Evolutionary conservation across 92 coral and sea anemone genomes (phyloP), one percentile per base, ranked within the genome.

Genomic region (Porites cylindrica): DNA sequence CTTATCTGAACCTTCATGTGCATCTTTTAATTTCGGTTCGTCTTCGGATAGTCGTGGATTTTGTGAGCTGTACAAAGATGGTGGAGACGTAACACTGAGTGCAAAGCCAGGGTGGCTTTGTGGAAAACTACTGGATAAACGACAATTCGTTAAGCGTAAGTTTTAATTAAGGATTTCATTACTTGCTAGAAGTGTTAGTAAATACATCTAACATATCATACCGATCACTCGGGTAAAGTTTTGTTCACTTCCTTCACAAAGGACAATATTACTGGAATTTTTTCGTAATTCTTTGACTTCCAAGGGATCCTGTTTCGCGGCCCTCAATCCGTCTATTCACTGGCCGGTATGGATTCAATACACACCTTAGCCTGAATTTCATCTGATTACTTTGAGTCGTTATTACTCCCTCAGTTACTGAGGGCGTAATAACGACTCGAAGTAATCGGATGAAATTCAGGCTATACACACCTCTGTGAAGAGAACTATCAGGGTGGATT

Each of bases 1-100:
- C 60, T 76, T 95, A 56, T 73, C 88, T 1, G 80, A 77, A 18
- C 79, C 69, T 16, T 51, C 21, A 13, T 95, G 98, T 38, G 72
- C 90, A 18, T 85, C 94, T 47, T 93, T 95, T 66, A 95, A 93
- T 81, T 93, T 71, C 83, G 79, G 82, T 61, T 26, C 72, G 21
- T 58, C 38, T 1, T 6, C 81, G n/a, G 60, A 23, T 12, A 72
- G 59, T 24, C 69, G 59, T 5, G 91, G 95, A 21, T 70, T 51
- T 16, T 92, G 95, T 82, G 95, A 92, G 23, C 77, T 89, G 65
- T 85, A 92, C 24, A 56, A 66, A 21, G 50, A 76, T 10, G 38
- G 75, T 56, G 53, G 70, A 23, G 76, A 21, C 11, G 8, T 58
- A 26, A n/a, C 63, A 21, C 88, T 79, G 14, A 78, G 12, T 72